Evolutionary conservation across 1,140 invertebrate species (phyloP).

Genomic region (Heliothis subflexa): DNA sequence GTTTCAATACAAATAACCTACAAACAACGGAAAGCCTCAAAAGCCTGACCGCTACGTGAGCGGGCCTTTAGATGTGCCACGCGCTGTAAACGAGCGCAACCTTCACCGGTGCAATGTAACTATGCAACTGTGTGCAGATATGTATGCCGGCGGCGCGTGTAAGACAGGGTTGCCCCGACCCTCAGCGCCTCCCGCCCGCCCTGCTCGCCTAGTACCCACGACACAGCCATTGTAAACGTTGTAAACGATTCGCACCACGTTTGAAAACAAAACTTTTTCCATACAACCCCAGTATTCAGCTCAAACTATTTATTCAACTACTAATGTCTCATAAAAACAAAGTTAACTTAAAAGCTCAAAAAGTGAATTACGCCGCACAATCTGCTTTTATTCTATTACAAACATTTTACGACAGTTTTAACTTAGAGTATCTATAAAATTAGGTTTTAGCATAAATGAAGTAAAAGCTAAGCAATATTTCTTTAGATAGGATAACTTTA

Average conservation of each 20-base stretch:
- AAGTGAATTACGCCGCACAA: slow-evolving; percentile 29
- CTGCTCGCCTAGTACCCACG: slow-evolving; percentile 68
- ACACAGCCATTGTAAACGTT: slow-evolving; percentile 44
- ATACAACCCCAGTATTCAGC: neutral
- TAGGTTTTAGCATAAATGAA: slow-evolving; percentile 25
- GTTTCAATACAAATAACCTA: slow-evolving; percentile 78
- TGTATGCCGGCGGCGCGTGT: slow-evolving; percentile 64
- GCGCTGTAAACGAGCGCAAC: slow-evolving; percentile 75
- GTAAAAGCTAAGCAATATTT: slow-evolving; percentile 21
- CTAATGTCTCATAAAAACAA: no score
- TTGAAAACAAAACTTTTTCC: neutral
- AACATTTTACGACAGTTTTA: slow-evolving; percentile 35
- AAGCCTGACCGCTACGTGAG: slow-evolving; percentile 70
- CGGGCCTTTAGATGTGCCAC: slow-evolving; percentile 56
- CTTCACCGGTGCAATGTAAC: slow-evolving; percentile 77
- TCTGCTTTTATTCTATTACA: slow-evolving; percentile 27
- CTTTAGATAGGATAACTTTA: slow-evolving; percentile 14
- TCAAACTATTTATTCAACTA: slow-evolving; percentile 1
- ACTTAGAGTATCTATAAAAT: slow-evolving; percentile 17
- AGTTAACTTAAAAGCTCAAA: slow-evolving; percentile 42
- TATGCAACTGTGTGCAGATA: slow-evolving; percentile 62
- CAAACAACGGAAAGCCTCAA: slow-evolving; percentile 82
- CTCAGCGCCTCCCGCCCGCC: slow-evolving; percentile 39
- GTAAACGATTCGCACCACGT: slow-evolving; percentile 16
- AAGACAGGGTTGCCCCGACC: slow-evolving; percentile 64